Evolutionary conservation across 2,113 vertebrate species (phyloP).

Genomic region (Indicator indicator): DNA sequence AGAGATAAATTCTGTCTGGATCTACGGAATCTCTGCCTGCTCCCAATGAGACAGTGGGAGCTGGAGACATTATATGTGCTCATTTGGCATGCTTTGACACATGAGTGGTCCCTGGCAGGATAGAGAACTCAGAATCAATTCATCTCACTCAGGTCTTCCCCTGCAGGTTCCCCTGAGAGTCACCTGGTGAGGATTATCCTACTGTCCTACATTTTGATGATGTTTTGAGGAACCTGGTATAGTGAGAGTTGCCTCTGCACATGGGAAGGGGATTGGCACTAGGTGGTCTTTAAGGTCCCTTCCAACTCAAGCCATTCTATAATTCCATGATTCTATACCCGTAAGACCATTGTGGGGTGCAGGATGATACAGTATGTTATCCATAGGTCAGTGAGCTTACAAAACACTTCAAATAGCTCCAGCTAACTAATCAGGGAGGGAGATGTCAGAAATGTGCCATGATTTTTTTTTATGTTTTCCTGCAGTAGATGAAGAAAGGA

Average conservation of each 20-base stretch:
- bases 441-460: not conserved
- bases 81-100: not conserved
- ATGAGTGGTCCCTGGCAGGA: not conserved
- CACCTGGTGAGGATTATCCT: not conserved
- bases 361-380: not conserved
- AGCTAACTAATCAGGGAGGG: not conserved
- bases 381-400: not conserved
- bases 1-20: not conserved
- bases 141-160: not conserved
- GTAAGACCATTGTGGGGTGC: not conserved
- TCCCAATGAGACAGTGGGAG: not conserved
- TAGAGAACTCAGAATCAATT: not conserved
- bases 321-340: no score
- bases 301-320: no score
- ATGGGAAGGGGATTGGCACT: no score
- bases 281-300: no score
- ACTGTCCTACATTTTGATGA: not conserved
- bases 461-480: not conserved
- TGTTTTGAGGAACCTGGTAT: no score
- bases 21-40: not conserved
- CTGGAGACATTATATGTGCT: not conserved
- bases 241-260: no score
- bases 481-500: not conserved
- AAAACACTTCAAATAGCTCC: not conserved
- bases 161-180: not conserved